These are phyloP conservation scores for Pegea sp. DNA, from an alignment of 23 tunicate species.

Conservation along the genomic window DNA sequence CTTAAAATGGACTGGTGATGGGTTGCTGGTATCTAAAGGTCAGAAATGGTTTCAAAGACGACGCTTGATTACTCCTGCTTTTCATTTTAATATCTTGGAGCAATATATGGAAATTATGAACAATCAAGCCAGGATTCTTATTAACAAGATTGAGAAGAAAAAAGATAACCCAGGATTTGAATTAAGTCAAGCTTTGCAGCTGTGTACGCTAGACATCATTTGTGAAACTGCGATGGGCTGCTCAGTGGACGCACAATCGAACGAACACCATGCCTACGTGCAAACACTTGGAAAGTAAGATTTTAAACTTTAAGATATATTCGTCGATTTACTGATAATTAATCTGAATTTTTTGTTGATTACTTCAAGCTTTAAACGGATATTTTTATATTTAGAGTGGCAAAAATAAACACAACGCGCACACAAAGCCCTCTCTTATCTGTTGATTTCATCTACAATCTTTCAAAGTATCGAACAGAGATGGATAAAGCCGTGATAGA, in stretches of 20 bases:
- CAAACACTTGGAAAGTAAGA: conserved; percentile 43
- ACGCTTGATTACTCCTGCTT: conserved; percentile 66
- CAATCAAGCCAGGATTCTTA: no score
- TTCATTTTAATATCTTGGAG: conserved; percentile 72
- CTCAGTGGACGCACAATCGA: conserved; percentile 45
- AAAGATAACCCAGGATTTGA: conserved; percentile 18
- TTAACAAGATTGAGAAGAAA: no score
- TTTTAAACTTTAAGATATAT: no score
- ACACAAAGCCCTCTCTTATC: conserved; percentile 44
- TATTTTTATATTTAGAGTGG: conserved; percentile 9
- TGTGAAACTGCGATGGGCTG: conserved; percentile 95
- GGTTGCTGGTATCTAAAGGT: conserved; percentile 48
- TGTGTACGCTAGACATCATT: conserved; percentile 42
- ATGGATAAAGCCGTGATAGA: conserved; percentile 8
- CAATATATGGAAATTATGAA: conserved; percentile 81
- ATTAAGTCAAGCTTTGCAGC: conserved; percentile 33
- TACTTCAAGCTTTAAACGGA: no score
- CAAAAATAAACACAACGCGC: conserved; percentile 30
- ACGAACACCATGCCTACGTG: conserved; percentile 44
- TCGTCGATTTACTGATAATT: no score
- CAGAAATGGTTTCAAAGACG: conserved; percentile 79
- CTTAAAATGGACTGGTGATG: conserved; percentile 65
- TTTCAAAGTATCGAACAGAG: conserved; percentile 13
- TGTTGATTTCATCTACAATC: conserved; percentile 19
- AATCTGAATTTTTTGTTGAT: no score